Conservation (phyloP, 2,113 vertebrate species). For the Meles meles region DNA sequence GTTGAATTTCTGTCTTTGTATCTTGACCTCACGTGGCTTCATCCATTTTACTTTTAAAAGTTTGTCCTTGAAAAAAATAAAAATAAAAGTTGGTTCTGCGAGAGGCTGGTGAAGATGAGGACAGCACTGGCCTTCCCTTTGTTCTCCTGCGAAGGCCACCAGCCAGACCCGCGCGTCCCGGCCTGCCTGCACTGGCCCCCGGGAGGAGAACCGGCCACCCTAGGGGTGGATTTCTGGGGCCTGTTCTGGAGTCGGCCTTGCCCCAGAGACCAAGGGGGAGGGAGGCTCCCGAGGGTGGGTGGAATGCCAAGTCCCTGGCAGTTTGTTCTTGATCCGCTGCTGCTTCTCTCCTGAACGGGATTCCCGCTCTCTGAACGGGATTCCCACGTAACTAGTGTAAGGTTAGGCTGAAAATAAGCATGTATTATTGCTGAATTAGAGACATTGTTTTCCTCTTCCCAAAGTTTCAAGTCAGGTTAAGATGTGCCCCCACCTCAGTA, state of each 20-base stretch:
- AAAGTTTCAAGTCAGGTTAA: not conserved
- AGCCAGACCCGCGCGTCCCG: not conserved
- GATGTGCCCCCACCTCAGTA: not conserved
- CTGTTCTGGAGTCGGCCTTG: not conserved
- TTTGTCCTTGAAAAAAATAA: slow-evolving; percentile 49
- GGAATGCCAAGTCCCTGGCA: not conserved
- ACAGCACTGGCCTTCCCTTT: not conserved
- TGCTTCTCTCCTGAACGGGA: not conserved
- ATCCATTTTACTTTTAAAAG: slow-evolving; percentile 58
- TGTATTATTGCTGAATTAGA: not conserved
- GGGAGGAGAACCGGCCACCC: not conserved
- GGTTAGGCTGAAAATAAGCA: not conserved
- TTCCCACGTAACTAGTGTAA: not conserved
- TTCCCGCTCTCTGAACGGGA: not conserved
- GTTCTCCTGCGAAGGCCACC: not conserved
- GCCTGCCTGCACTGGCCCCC: rapidly evolving
- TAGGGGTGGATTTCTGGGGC: not conserved
- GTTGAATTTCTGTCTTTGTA: slow-evolving; percentile 51
- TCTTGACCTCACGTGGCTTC: slow-evolving; percentile 29
- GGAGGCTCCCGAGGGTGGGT: rapidly evolving
- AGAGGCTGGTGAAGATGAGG: not conserved
- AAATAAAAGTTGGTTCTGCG: slow-evolving; percentile 20
- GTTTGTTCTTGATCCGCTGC: not conserved
- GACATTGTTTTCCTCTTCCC: not conserved
- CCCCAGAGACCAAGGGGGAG: not conserved